A percentile compares a stretch with the other conserved stretches of the same genome.
Conservation (phyloP, 2,797 vertebrate species). For the Coendou prehensilis region DNA sequence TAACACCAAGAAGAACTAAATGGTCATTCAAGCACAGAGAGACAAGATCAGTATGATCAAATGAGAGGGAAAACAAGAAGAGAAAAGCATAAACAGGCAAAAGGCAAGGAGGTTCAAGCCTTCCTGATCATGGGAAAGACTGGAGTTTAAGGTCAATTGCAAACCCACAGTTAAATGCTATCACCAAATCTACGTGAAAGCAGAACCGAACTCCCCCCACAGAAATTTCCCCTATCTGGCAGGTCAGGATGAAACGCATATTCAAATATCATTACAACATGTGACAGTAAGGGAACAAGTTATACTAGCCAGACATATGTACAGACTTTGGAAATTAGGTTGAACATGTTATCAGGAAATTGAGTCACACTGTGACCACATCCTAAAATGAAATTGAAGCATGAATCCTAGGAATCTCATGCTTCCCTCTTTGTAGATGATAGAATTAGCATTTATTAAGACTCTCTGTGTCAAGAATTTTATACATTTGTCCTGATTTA, state of each 20-base stretch:
- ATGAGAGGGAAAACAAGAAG: not conserved
- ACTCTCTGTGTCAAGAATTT: not conserved
- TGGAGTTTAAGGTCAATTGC: not conserved
- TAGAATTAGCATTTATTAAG: not conserved
- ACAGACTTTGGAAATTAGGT: slow-evolving; percentile 57
- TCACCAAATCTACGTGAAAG: slow-evolving; percentile 52
- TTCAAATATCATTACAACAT: slow-evolving; percentile 77
- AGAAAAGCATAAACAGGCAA: not conserved
- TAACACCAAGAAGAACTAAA: not conserved
- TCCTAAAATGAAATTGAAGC: not conserved
- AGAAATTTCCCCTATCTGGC: slow-evolving; percentile 76
- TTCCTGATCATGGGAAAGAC: not conserved
- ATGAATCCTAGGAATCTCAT: not conserved
- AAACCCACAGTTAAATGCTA: slow-evolving; percentile 45
- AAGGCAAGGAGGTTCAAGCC: not conserved
- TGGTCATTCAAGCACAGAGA: not conserved
- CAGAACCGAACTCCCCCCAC: slow-evolving; percentile 67
- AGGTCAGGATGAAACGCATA: slow-evolving; percentile 22
- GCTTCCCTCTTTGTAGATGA: not conserved
- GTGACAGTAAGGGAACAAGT: slow-evolving; percentile 36
- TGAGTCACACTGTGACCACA: slow-evolving; percentile 54
- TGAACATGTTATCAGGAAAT: not conserved
- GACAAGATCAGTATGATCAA: not conserved
- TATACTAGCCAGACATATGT: slow-evolving; percentile 64
- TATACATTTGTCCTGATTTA: not conserved